Conservation (phyloP, 2,113 vertebrate genomes). For the Pipa parva region DNA sequence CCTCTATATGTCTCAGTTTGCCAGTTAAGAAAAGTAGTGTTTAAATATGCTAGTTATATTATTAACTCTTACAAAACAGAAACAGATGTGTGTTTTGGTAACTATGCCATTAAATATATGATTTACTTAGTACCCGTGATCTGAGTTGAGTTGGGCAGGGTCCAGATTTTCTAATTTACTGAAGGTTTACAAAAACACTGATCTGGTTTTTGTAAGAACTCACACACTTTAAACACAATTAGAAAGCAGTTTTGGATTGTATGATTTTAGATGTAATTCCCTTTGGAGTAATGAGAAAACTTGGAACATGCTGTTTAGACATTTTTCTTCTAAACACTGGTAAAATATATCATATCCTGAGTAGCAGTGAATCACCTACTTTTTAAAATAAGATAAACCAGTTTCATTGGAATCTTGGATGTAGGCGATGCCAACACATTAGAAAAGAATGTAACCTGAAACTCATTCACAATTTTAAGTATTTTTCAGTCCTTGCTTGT, state of each 20-base stretch:
- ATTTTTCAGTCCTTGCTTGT: conserved; percentile 49
- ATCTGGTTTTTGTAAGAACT: conserved; percentile 87
- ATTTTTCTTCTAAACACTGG: conserved; percentile 65
- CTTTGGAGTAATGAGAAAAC: conserved; percentile 69
- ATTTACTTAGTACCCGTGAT: conserved; percentile 87
- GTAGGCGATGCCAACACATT: conserved; percentile 61
- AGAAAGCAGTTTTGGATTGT: conserved; percentile 69
- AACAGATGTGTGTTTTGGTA: conserved; percentile 86
- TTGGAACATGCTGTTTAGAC: conserved; percentile 70
- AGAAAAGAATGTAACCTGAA: conserved; percentile 55
- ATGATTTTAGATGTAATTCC: conserved; percentile 80
- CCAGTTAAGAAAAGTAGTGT: conserved; percentile 74
- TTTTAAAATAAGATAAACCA: conserved; percentile 63
- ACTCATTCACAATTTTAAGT: conserved; percentile 57
- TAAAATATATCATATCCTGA: conserved; percentile 65
- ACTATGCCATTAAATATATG: conserved; percentile 90
- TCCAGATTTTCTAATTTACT: conserved; percentile 92
- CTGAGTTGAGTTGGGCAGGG: conserved; percentile 81
- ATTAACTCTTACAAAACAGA: conserved; percentile 84
- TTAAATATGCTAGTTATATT: conserved; percentile 86
- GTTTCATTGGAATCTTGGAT: conserved; percentile 55
- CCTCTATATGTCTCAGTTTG: conserved; percentile 63
- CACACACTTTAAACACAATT: conserved; percentile 86
- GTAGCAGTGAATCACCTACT: conserved; percentile 62
- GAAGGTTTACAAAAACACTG: conserved; percentile 76